Evolutionary conservation across 2,888 invertebrate genomes (phyloP).

Genomic region (Margaritifera margaritifera): DNA sequence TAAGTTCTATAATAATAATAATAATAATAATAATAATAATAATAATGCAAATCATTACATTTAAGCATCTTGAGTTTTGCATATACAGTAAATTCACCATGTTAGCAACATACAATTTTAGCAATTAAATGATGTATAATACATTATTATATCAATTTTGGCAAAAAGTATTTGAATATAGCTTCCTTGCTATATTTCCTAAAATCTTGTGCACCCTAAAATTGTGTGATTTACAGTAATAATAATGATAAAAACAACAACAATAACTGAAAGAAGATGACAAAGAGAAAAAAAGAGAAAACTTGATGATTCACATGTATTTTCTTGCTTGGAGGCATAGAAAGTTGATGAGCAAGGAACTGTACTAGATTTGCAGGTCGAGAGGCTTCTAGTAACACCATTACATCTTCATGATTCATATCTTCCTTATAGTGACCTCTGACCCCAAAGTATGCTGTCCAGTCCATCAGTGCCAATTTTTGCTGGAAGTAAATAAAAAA

Average conservation of each 20-base stretch:
- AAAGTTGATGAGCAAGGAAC: constrained; percentile 33
- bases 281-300: background rate
- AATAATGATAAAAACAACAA: background rate
- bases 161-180: no score
- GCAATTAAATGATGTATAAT: no score
- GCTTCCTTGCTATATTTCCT: no score
- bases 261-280: background rate
- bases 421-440: constrained; percentile 23
- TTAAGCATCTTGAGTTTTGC: no score
- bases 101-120: no score
- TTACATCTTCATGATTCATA: constrained; percentile 25
- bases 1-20: no score
- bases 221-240: background rate
- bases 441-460: constrained; percentile 44
- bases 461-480: constrained; percentile 41
- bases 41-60: no score
- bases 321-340: constrained; percentile 33
- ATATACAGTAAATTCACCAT: no score
- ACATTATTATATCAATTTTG: no score
- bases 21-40: no score
- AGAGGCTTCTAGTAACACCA: constrained; percentile 46
- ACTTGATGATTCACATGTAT: constrained; percentile 43
- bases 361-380: constrained; percentile 32
- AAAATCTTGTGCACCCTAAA: no score
- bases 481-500: constrained; percentile 33